Evolutionary conservation across 1,140 invertebrate species (phyloP), one percentile per base, ranked within the genome.

Genomic region (Agraylea sexmaculata): DNA sequence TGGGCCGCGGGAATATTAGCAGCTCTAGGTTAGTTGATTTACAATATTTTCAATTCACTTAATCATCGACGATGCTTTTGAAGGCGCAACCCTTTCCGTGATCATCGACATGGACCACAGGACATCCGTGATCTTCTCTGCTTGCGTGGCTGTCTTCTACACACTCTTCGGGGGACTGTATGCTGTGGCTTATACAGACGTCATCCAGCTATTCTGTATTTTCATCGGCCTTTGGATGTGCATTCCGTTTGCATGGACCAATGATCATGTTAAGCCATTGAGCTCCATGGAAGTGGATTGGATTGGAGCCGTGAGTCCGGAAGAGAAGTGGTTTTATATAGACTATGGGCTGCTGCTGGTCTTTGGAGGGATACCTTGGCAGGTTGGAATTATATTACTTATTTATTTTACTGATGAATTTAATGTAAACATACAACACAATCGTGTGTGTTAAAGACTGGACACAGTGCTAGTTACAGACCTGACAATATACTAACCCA

Each of bases 361-460:
- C 29, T 95, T 97, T 54, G 95, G 95, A 6, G 95, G 95, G 17
- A 97, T 99, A 52, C 95, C 95, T 0, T 99, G 95, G 95, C 90
- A 94, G 76, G 83, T 83, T 31, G 55, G 48, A 34, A 34, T 34
- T 13, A 34, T 16, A 13, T 4, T 34, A 34, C 11, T 13, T 34
- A 19, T 16, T 34, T 34, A 7, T 16, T 34, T 34, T n/a, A n/a
- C n/a, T n/a, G n/a, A n/a, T n/a, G n/a, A n/a, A n/a, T n/a, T n/a
- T n/a, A n/a, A n/a, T n/a, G n/a, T n/a, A n/a, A n/a, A n/a, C n/a
- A n/a, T n/a, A n/a, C n/a, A n/a, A n/a, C n/a, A n/a, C n/a, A n/a
- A n/a, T n/a, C n/a, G n/a, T n/a, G n/a, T n/a, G n/a, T n/a, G n/a
- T n/a, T n/a, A n/a, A n/a, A n/a, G n/a, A n/a, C n/a, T n/a, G n/a